Evolutionary conservation across 2,797 vertebrate genomes (phyloP), one percentile per base, ranked within the genome.

Genomic region (Hyperoplus immaculatus): DNA sequence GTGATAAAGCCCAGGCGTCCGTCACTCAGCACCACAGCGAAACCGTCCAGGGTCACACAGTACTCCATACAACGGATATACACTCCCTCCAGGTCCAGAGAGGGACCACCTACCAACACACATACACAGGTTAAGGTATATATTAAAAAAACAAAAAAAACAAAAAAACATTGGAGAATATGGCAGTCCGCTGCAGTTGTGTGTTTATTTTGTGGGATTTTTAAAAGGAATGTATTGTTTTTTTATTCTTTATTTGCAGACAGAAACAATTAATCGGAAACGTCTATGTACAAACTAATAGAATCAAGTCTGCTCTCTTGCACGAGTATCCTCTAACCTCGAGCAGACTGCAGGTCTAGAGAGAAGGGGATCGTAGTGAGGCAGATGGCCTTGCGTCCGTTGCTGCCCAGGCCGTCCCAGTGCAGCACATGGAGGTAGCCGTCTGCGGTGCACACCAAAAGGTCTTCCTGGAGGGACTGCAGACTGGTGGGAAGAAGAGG

Each of bases 1-100:
- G 98, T 98, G 92, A 99, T 97, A 87, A 99, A 99, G 71, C 98
- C 98, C 85, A 99, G 93, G 76, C 97, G 96, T 12, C 98, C 98
- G 43, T 99, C 98, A 49, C 97, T 97, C 87, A 99, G 97, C n/a
- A 99, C 98, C 74, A 97, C 97, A 43, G 98, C 98, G 78, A 99
- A 99, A 11, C 98, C 98, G 67, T 98, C 97, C 72, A 99, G 96
- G 0, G 97, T 99, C 64, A 96, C 92, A 83, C 98, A 99, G 77
- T 98, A 99, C 89, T 98, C 97, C 97, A 99, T 98, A 77, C 97
- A 97, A 81, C 85, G 90, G 89, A 99, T 94, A 72, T 97, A 89
- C 29, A 96, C 94, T 63, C 95, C 96, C 72, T 97, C 95, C 92
- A 99, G 96, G 81, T 98, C 98, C 84, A 98, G 89, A 88, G 97